Evolutionary conservation across 2,888 invertebrate genomes (phyloP).

Genomic region (Alviniconcha strummeri): DNA sequence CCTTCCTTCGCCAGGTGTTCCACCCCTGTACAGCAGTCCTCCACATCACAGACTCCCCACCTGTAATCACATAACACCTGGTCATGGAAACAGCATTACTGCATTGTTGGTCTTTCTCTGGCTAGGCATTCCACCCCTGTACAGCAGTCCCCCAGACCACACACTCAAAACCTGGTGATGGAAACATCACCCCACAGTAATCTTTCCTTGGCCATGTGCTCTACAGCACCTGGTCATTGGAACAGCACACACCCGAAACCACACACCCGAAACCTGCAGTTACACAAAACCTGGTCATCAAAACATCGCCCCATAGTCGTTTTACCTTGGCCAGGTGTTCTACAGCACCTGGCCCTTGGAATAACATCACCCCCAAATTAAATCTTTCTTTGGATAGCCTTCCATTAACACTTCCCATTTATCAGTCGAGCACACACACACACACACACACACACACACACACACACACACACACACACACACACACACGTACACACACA

Average conservation of each 20-base stretch:
- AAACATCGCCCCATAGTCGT: too few relatives aligned
- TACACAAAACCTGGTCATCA: too few relatives aligned
- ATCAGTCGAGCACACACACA: neutral
- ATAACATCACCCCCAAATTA: too few relatives aligned
- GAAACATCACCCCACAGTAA: neutral
- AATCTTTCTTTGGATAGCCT: too few relatives aligned
- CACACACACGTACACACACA: slow-evolving; percentile 8
- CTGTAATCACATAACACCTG: slow-evolving; percentile 45
- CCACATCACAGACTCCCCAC: slow-evolving; percentile 73
- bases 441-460: neutral
- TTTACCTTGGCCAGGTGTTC: too few relatives aligned
- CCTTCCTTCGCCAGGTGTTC: slow-evolving; percentile 59
- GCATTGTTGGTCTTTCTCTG: neutral
- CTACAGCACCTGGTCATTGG: neutral
- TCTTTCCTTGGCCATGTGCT: too few relatives aligned
- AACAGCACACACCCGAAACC: neutral
- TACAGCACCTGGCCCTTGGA: too few relatives aligned
- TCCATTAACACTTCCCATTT: neutral
- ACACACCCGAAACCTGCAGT: neutral
- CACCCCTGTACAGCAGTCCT: slow-evolving; percentile 73
- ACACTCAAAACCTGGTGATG: neutral
- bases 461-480: slow-evolving; percentile 10
- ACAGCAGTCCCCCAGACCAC: neutral
- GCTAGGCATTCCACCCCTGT: neutral
- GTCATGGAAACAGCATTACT: too few relatives aligned